Evolutionary conservation across 2,113 vertebrate species (phyloP).

Genomic region (Mesoclemmys tuberculata): DNA sequence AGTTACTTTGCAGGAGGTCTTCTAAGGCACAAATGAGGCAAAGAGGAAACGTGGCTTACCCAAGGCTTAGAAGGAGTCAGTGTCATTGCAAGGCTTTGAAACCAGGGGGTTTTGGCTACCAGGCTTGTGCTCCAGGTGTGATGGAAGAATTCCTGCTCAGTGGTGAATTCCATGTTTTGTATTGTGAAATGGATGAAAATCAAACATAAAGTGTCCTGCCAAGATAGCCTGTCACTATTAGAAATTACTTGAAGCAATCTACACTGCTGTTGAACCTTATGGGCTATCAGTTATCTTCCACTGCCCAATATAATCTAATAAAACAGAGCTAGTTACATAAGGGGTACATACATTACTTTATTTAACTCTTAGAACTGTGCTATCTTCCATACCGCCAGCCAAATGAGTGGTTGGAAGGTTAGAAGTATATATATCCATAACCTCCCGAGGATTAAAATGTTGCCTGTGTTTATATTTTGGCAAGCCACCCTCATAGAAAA

Average conservation of each 20-base stretch:
- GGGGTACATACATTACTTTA: neutral
- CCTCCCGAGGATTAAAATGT: neutral
- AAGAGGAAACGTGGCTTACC: neutral
- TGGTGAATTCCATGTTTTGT: neutral
- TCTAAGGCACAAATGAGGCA: neutral
- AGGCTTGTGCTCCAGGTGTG: neutral
- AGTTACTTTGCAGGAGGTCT: neutral
- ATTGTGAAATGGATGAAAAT: constrained; percentile 10
- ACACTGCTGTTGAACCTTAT: neutral
- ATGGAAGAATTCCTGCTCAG: neutral
- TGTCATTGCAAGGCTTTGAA: neutral
- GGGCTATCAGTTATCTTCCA: neutral
- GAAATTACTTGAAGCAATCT: neutral
- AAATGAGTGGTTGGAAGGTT: neutral
- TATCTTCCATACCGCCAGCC: neutral
- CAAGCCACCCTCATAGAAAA: neutral
- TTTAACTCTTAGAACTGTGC: neutral
- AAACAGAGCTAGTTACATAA: constrained; percentile 4
- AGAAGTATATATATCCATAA: neutral
- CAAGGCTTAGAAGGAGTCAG: neutral
- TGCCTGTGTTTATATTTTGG: neutral
- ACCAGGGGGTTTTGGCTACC: neutral
- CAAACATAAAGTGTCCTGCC: neutral
- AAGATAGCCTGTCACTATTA: neutral
- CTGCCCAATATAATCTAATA: neutral